Conservation (phyloP, 2,888 invertebrate species). For the Drosophila atroscutellata region DNA sequence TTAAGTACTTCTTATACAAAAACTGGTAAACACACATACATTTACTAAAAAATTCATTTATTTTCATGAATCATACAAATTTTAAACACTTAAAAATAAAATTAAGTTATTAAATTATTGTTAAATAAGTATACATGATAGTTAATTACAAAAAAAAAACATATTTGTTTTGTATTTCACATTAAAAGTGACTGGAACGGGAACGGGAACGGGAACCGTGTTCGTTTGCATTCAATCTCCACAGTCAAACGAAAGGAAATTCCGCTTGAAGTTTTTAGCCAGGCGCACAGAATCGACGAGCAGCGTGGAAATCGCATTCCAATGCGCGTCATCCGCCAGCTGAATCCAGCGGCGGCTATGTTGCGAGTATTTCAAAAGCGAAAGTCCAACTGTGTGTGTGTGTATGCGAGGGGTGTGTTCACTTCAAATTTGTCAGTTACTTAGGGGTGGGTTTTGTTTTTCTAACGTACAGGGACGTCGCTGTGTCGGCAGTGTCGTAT, state of each 20-base stretch:
- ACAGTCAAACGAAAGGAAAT: constrained; percentile 83
- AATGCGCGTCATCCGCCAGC: constrained; percentile 50
- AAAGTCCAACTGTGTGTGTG: constrained; percentile 43
- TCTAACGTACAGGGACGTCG: constrained; percentile 30
- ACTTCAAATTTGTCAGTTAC: constrained; percentile 31
- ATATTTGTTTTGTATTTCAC: not conserved
- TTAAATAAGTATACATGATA: not conserved
- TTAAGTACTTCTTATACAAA: not conserved
- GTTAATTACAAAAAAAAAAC: not conserved
- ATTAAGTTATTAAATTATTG: not conserved
- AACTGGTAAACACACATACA: not conserved
- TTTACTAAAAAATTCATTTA: not conserved
- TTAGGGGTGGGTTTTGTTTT: constrained; percentile 68
- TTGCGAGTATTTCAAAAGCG: constrained; percentile 41
- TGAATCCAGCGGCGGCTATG: constrained; percentile 28
- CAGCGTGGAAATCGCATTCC: constrained; percentile 55
- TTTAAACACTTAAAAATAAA: not conserved
- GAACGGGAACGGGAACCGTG: not conserved
- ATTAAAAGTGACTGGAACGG: not conserved
- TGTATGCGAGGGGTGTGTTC: constrained; percentile 70
- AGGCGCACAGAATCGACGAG: constrained; percentile 73
- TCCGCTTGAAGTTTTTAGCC: constrained; percentile 82
- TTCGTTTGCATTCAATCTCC: constrained; percentile 11
- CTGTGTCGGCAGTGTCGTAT: not conserved
- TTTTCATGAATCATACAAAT: not conserved